Conservation (phyloP, 2,113 vertebrate species). For the Gila orcuttii region DNA sequence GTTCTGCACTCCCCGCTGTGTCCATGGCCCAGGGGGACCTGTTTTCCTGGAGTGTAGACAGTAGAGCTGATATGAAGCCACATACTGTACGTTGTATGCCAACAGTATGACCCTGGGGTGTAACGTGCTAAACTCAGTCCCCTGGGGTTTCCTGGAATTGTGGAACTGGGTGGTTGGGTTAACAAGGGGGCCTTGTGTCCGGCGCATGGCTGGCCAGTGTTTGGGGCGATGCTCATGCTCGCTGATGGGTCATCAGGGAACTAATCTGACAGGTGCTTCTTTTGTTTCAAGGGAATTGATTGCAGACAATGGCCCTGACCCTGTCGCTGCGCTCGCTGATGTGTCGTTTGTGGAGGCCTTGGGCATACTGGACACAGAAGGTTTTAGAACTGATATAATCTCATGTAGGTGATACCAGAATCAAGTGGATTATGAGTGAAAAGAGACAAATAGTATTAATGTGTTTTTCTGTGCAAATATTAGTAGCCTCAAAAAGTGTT, state of each 20-base stretch:
- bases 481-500: not conserved
- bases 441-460: not conserved
- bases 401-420: not conserved
- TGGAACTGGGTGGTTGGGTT: slow-evolving; percentile 66
- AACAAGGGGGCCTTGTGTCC: slow-evolving; percentile 87
- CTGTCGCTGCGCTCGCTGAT: slow-evolving; percentile 69
- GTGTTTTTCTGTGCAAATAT: not conserved
- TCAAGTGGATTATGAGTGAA: not conserved
- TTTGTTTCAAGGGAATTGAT: slow-evolving; percentile 80
- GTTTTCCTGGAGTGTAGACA: slow-evolving; percentile 74
- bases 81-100: slow-evolving; percentile 63
- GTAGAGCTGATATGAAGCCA: slow-evolving; percentile 86
- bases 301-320: slow-evolving; percentile 74
- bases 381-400: slow-evolving; percentile 22
- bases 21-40: slow-evolving; percentile 70
- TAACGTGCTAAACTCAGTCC: slow-evolving; percentile 70
- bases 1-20: slow-evolving; percentile 73
- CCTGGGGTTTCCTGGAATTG: slow-evolving; percentile 50
- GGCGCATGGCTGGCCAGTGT: slow-evolving; percentile 77
- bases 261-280: slow-evolving; percentile 84
- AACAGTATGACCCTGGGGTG: slow-evolving; percentile 82
- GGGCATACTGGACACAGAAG: slow-evolving; percentile 55
- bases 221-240: slow-evolving; percentile 70
- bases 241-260: slow-evolving; percentile 66
- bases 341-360: slow-evolving; percentile 58